Base-by-base conservation (phyloP, 2,888 invertebrate genomes). In the Auanema sp. region DNA sequence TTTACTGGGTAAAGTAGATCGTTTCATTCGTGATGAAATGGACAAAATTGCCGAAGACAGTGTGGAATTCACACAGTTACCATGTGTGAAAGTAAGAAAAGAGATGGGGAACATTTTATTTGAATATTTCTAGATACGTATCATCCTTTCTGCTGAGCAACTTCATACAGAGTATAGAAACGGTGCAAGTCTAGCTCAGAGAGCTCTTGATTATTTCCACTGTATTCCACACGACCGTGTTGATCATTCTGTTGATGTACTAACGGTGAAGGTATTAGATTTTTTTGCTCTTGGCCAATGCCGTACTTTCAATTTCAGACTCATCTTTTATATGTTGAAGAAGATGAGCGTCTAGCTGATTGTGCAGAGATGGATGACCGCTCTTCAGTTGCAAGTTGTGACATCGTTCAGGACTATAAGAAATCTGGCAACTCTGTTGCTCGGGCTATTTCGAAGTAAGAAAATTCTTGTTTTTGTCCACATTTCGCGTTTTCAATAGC, bases 361-460 rank as follows among this genome's bases (percentile, higher is more conserved):
- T 80, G 79, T 49, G 62, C 71, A 43, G 77, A 82, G 18, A 71
- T 80, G 74, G 79, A 80, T 60, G 81, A 82, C 43, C 64, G 70
- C 16, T 70, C 69, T n/a, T 73, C 75, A 3, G 77, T 83, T 16
- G 83, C 79, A 21, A 72, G 75, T 40, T 80, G 77, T 56, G 83
- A 82, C 51, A 69, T 79, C 25, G 79, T 83, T 43, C 78, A 76
- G 54, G 83, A 83, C 65, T 83, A 83, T 70, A 81, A 79, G 23
- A 72, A 69, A 25, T 69, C 69, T 23, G 70, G 67, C 42, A 71
- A 70, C 23, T 71, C 69, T 42, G 64, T 69, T 0, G 74, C 71
- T n/a, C 71, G 65, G 57, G 66, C 68, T 1, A 58, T 69, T 55
- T 64, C 68, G 2, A 24, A 16, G 64, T 64, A 50, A 23, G 43